Evolutionary conservation across 1,140 invertebrate species (phyloP).

Genomic region (Ostrea edulis): DNA sequence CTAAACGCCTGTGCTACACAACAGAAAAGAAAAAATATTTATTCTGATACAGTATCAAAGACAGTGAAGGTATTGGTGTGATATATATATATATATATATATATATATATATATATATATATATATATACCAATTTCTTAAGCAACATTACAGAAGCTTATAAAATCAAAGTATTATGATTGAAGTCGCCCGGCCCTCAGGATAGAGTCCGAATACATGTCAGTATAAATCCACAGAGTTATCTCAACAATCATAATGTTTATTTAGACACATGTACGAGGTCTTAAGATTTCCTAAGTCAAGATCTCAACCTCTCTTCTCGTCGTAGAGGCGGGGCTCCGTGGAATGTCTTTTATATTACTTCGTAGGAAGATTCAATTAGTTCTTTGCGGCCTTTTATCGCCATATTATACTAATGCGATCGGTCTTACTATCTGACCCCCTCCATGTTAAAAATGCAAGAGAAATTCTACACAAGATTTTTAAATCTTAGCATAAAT

Average conservation of each 20-base stretch:
- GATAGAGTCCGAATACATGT: neutral
- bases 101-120: neutral
- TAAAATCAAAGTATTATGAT: neutral
- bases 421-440: slow-evolving; percentile 18
- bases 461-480: neutral
- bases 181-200: neutral
- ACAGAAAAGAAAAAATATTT: neutral
- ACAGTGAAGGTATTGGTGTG: too few relatives aligned
- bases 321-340: slow-evolving; percentile 5
- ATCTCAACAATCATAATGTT: neutral
- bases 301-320: slow-evolving; percentile 9
- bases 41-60: neutral
- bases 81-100: neutral
- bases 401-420: slow-evolving; percentile 35
- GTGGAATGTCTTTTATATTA: slow-evolving; percentile 20
- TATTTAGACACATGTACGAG: slow-evolving; percentile 34
- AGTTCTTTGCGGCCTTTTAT: slow-evolving; percentile 6
- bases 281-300: slow-evolving; percentile 22
- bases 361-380: slow-evolving; percentile 21
- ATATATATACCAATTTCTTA: neutral
- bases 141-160: neutral
- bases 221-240: neutral
- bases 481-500: slow-evolving; percentile 31
- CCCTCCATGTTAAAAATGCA: slow-evolving; percentile 30
- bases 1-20: too few relatives aligned